Conservation (phyloP, 2,888 invertebrate genomes). For the Tillus elongatus region DNA sequence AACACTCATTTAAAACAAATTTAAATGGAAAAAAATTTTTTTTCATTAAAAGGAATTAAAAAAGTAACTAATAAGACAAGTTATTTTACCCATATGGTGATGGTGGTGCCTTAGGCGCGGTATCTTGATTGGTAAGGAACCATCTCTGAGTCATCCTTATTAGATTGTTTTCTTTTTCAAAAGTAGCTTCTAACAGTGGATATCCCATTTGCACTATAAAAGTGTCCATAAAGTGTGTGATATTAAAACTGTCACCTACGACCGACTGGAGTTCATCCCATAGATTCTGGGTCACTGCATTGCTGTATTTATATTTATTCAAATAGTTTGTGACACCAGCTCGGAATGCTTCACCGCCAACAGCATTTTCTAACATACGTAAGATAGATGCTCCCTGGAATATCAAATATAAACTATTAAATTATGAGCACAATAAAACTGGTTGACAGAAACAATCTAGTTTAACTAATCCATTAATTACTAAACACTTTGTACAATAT, state of each 20-base stretch:
- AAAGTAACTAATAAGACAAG: background rate
- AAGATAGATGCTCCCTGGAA: constrained; percentile 74
- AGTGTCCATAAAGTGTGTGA: constrained; percentile 64
- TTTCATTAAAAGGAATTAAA: too few species aligned
- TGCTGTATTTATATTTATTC: constrained; percentile 55
- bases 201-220: constrained; percentile 87
- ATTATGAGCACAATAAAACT: too few species aligned
- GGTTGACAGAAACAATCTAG: too few species aligned
- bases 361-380: constrained; percentile 78
- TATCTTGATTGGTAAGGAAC: constrained; percentile 62
- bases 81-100: constrained; percentile 44
- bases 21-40: too few species aligned
- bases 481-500: constrained; percentile 6
- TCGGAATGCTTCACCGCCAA: constrained; percentile 63
- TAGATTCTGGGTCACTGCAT: constrained; percentile 73
- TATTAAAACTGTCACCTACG: constrained; percentile 45
- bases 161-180: constrained; percentile 43
- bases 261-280: constrained; percentile 56
- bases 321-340: constrained; percentile 67
- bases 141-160: constrained; percentile 68
- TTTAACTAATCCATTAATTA: too few species aligned
- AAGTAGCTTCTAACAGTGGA: constrained; percentile 60
- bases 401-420: too few species aligned
- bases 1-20: too few species aligned
- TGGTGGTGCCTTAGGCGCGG: constrained; percentile 42